Conservation (phyloP, 2,797 vertebrate species). For the Poecilia picta region DNA sequence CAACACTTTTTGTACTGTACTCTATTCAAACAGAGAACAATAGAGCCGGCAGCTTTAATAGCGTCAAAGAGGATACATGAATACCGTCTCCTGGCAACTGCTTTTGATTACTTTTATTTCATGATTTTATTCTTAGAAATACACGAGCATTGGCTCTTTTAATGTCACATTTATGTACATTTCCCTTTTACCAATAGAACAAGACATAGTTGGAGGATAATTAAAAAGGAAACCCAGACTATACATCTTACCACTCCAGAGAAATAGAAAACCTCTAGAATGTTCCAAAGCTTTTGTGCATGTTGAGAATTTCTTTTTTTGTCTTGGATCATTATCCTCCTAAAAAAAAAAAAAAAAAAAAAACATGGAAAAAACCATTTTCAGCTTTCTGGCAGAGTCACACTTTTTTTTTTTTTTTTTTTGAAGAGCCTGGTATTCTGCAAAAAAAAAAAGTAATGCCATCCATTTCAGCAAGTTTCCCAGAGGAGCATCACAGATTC, state of each 20-base stretch:
- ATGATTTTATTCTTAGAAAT: neutral
- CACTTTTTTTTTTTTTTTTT: no score
- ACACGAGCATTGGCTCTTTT: neutral
- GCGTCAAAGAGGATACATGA: neutral
- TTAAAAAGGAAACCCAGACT: neutral
- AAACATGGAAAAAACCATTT: neutral
- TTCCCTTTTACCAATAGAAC: neutral
- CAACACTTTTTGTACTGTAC: neutral
- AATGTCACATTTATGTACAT: neutral
- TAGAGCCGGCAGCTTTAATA: neutral
- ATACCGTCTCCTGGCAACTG: slow-evolving; percentile 13
- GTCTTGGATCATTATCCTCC: neutral
- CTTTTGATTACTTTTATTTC: neutral
- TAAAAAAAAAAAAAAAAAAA: neutral
- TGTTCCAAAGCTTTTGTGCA: neutral
- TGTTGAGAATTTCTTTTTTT: neutral
- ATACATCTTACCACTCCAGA: no score
- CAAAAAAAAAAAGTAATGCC: neutral
- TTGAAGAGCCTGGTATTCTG: neutral
- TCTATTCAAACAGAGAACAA: neutral
- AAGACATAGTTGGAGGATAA: neutral
- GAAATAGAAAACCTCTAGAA: neutral
- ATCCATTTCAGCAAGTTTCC: neutral
- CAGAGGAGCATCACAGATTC: neutral
- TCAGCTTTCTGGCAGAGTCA: neutral